A percentile compares a stretch with the other conserved stretches of the same genome.
Conservation (phyloP, 64 coral and sea anemone genomes). For the Anthopleura sola region DNA sequence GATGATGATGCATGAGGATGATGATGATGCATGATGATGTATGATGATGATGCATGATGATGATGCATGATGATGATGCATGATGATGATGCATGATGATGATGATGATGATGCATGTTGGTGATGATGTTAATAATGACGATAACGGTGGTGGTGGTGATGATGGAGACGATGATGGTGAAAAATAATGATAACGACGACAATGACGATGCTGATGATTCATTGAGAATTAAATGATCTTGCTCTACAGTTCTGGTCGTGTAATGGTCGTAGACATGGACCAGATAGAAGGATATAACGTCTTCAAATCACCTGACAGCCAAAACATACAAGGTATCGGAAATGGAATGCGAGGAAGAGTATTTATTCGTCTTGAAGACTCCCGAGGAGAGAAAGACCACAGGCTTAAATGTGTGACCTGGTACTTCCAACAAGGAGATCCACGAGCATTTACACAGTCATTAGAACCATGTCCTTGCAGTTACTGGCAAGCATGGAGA, state of each 20-base stretch:
- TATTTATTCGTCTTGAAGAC: conserved; percentile 39
- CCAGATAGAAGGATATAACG: not conserved
- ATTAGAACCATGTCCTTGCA: conserved; percentile 32
- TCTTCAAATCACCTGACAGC: not conserved
- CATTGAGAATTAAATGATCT: too few relatives aligned
- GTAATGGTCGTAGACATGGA: not conserved
- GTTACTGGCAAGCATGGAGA: conserved; percentile 21
- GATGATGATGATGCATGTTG: too few relatives aligned
- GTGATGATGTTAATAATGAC: too few relatives aligned
- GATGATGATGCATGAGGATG: too few relatives aligned
- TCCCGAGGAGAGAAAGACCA: not conserved
- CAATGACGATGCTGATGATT: too few relatives aligned
- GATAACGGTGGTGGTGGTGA: too few relatives aligned
- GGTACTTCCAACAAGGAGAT: not conserved
- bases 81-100: too few relatives aligned
- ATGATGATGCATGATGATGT: too few relatives aligned
- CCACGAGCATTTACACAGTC: not conserved
- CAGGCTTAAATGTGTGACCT: conserved; percentile 13
- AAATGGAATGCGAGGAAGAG: conserved; percentile 25
- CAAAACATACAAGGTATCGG: not conserved
- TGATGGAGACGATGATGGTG: too few relatives aligned
- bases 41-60: too few relatives aligned
- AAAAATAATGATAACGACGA: too few relatives aligned
- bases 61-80: too few relatives aligned
- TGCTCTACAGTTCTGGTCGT: not conserved